Conservation (phyloP, 1,140 invertebrate species). For the Araneus ventricosus region DNA sequence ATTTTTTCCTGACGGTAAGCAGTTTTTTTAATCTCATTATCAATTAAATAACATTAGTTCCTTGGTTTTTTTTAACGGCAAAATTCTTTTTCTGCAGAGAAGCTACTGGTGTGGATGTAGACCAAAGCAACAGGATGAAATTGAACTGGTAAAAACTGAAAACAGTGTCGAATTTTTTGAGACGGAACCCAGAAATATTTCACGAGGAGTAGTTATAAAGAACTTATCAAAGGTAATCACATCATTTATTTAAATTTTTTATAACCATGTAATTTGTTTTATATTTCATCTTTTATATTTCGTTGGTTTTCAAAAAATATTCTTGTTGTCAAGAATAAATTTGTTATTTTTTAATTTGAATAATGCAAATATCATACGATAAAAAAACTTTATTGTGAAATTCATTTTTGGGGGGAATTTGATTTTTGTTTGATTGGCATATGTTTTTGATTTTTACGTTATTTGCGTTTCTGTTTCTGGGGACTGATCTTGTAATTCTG, state of each 20-base stretch:
- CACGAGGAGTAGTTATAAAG: not conserved
- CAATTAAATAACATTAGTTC: not conserved
- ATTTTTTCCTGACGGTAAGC: conserved; percentile 66
- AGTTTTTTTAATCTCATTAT: not conserved
- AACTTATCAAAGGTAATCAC: conserved; percentile 35
- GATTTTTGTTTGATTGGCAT: no score
- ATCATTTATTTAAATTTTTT: not conserved
- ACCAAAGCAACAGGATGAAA: not conserved
- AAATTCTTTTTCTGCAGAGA: not conserved
- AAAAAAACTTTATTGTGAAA: no score
- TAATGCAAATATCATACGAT: no score
- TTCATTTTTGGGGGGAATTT: no score
- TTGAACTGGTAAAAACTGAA: not conserved
- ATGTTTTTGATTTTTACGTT: no score
- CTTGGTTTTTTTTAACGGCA: not conserved
- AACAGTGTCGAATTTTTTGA: conserved; percentile 48
- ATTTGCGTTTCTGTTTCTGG: no score
- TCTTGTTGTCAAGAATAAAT: no score
- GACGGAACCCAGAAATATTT: not conserved
- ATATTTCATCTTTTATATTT: no score
- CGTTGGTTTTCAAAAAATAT: no score
- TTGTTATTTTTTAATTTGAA: no score
- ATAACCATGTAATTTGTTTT: no score
- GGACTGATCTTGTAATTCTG: no score
- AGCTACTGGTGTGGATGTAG: conserved; percentile 9